These are phyloP conservation scores for Emydoidea blandingii DNA, from an alignment of 2,797 vertebrate species.

Conservation along the genomic window DNA sequence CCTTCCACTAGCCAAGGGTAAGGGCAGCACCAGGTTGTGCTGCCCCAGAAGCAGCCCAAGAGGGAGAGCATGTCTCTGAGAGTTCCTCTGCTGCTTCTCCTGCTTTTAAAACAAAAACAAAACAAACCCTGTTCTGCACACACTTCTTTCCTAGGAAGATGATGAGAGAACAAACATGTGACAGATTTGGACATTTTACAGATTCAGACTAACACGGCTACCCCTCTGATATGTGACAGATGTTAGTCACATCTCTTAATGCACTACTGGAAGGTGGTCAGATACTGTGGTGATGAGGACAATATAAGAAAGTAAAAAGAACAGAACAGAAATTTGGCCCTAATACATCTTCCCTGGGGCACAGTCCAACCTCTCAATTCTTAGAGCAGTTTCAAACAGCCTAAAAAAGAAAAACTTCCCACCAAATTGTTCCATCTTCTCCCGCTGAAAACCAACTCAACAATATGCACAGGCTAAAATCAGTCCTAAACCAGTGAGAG, in stretches of 20 bases:
- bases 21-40: neutral
- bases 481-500: neutral
- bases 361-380: neutral
- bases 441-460: neutral
- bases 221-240: neutral
- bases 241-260: neutral
- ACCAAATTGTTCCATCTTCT: neutral
- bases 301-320: neutral
- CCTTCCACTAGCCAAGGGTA: neutral
- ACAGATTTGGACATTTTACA: neutral
- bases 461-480: neutral
- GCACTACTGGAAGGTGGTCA: neutral
- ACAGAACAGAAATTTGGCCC: neutral
- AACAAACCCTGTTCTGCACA: neutral
- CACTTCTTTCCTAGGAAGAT: rapidly evolving
- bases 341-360: neutral
- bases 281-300: neutral
- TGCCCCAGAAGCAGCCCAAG: neutral
- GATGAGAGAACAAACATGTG: neutral
- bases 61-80: neutral
- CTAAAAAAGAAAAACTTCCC: neutral
- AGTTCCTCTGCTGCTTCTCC: neutral
- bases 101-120: neutral
- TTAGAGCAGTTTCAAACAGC: neutral
- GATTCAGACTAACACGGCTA: too few relatives aligned